These are phyloP conservation scores for Ladona fulva DNA, from an alignment of 1,140 invertebrate species.

Conservation along the genomic window DNA sequence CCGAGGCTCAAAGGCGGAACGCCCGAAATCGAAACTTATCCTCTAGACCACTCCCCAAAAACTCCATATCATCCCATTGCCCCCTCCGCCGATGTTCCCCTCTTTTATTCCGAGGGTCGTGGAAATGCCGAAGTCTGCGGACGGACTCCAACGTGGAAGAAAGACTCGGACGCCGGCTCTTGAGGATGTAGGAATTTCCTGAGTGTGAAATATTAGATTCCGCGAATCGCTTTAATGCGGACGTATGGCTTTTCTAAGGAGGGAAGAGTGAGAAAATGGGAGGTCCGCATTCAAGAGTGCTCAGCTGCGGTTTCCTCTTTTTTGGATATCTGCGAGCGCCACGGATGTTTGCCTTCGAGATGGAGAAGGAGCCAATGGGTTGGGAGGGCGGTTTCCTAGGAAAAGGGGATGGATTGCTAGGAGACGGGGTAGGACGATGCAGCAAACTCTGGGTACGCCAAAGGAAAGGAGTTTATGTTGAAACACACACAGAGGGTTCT, in stretches of 20 bases:
- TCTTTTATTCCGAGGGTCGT: too few relatives aligned
- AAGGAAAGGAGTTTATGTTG: conserved; percentile 2
- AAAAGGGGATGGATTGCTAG: not conserved
- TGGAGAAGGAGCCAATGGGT: not conserved
- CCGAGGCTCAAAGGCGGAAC: too few relatives aligned
- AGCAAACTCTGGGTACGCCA: not conserved
- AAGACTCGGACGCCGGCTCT: not conserved
- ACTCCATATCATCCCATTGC: too few relatives aligned
- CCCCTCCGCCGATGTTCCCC: too few relatives aligned
- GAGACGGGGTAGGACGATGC: not conserved
- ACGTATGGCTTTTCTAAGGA: not conserved
- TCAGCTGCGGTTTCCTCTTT: not conserved
- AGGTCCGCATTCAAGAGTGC: not conserved
- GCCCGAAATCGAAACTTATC: too few relatives aligned
- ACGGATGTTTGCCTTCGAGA: not conserved
- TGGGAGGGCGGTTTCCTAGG: too few relatives aligned
- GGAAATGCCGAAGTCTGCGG: too few relatives aligned
- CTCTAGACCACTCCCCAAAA: too few relatives aligned
- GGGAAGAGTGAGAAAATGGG: not conserved
- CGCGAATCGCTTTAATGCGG: not conserved
- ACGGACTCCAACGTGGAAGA: too few relatives aligned
- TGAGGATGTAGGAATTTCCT: not conserved
- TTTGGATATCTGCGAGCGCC: not conserved
- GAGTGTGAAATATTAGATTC: conserved; percentile 10
- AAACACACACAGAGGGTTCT: not conserved